Base-by-base conservation (phyloP, 2,888 invertebrate genomes). In the Himalopsyche anomala region DNA sequence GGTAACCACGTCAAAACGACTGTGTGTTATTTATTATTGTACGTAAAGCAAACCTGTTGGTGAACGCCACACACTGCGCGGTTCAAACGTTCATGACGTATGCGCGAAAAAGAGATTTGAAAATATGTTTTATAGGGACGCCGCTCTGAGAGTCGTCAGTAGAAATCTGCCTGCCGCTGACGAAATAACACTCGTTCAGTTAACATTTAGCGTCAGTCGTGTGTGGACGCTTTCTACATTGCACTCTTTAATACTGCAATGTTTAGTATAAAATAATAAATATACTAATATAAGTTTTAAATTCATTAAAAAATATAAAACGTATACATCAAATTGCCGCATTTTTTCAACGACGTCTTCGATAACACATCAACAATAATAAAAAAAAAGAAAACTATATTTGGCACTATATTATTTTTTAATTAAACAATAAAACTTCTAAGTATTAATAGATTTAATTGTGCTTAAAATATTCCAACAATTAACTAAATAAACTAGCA, bases 101-200 rank as follows among this genome's bases (percentile, higher is more conserved):
- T 11, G 28, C 62, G 62, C 62, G 62, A 62, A 62, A 62, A 62
- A 62, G 62, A 62, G 62, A 62, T 62, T 62, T 62, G 19, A 62
- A 28, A 62, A 62, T 62, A 62, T 19, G n/a, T 62, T 62, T 19
- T 62, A 62, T 62, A 62, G 62, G 62, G 62, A 62, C 62, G 6
- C 19, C 19, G 62, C 19, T 62, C 15, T 4, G 62, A n/a, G 62
- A 62, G 19, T 62, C 19, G 62, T 6, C 62, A 62, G 28, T 62
- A 62, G 62, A 62, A 62, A 62, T 28, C 62, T 62, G 62, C 62
- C 19, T 62, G 51, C 62, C 28, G n/a, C 62, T 62, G 28, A 19
- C 62, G 62, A 62, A 62, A 62, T 62, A n/a, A 19, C 62, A 19
- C 11, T 3, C 62, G 8, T 2, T n/a, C 62, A 62, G 62, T 62